phyloP scores from a whole-genome alignment of 1,140 invertebrate species.

The Lanistes nyassanus region DNA sequence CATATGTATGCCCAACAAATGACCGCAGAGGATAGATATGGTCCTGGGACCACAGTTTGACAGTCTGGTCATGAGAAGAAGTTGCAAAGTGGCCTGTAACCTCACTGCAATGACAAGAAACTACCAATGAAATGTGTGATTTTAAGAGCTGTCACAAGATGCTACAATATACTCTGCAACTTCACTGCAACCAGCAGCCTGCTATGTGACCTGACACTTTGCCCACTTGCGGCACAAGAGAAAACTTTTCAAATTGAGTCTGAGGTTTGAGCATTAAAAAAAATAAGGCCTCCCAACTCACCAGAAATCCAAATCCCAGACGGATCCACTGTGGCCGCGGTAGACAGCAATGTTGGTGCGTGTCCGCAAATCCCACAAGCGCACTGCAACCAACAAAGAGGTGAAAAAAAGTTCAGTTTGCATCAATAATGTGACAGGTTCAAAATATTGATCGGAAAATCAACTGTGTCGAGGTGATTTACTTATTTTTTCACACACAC shows the following conservation, averaged over 20 bases:
- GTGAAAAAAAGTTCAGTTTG: background rate
- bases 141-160: background rate
- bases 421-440: background rate
- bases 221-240: background rate
- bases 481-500: background rate
- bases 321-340: constrained; percentile 85
- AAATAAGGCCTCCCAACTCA: constrained; percentile 36
- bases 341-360: constrained; percentile 62
- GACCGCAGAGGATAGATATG: constrained; percentile 90
- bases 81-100: constrained; percentile 89
- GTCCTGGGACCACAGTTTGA: constrained; percentile 94
- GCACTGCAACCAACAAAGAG: constrained; percentile 42
- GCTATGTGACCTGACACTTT: background rate
- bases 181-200: background rate
- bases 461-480: background rate
- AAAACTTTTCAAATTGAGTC: background rate
- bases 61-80: constrained; percentile 90
- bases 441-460: background rate
- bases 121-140: background rate
- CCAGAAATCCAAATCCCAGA: constrained; percentile 85
- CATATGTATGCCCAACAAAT: constrained; percentile 92
- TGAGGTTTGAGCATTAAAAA: too few relatives aligned
- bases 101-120: constrained; percentile 32
- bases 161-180: background rate
- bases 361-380: constrained; percentile 62